Evolutionary conservation across 1,140 invertebrate genomes (phyloP), one percentile per base, ranked within the genome.

Genomic region (Calliphora vicina): DNA sequence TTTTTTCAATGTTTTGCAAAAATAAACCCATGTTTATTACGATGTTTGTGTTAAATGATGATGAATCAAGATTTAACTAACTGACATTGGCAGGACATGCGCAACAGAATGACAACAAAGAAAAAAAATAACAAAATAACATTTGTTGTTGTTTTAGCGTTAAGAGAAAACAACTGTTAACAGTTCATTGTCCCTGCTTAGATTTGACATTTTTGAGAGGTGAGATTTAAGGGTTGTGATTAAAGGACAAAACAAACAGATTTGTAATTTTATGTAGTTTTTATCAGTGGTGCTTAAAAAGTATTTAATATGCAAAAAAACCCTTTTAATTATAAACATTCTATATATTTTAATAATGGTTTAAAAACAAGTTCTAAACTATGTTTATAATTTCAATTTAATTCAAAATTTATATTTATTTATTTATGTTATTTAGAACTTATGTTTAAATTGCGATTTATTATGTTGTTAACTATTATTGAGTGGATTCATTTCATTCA

Each of bases 61-160:
- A 78, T 78, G n/a, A 10, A 0, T 78, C 10, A 78, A 5, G 35
- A 9, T n/a, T n/a, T n/a, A 43, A 78, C 13, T 20, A 78, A 78
- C 42, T 78, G 74, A 78, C 74, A 78, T 45, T 45, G 9, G n/a
- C 10, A n/a, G 74, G 74, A 43, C 74, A 23, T 78, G 74, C 74
- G 74, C 74, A 12, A 5, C 43, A 43, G 35, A 17, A n/a, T 2
- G 26, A 12, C n/a, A n/a, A n/a, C n/a, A n/a, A n/a, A 35, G 15
- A 57, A 57, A 2, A 35, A 35, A 35, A 35, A 35, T 35, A 15
- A 50, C 45, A 50, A 17, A 12, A 74, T 72, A 27, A 29, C 26
- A 74, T 74, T n/a, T 74, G 72, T 74, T 74, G 26, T 15, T 74
- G 25, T 12, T 27, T 20, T 20, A 26, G 20, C 25, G 25, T 26